These are phyloP conservation scores for Limanda limanda DNA, from an alignment of 2,113 vertebrate genomes.

Conservation along the genomic window DNA sequence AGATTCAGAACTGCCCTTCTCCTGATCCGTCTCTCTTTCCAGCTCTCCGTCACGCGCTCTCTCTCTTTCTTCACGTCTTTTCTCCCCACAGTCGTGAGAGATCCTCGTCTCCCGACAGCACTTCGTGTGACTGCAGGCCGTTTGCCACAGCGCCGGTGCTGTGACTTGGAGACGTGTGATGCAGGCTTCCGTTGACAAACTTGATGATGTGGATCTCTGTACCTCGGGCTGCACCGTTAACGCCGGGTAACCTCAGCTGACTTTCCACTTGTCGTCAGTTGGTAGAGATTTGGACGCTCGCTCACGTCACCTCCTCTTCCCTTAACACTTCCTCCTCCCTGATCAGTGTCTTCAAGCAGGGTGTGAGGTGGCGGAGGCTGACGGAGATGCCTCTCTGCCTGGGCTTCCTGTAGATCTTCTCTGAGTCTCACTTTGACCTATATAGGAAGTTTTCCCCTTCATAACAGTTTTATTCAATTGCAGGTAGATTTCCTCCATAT, in stretches of 20 bases:
- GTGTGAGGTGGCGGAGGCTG: neutral
- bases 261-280: constrained; percentile 8
- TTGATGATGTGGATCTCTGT: neutral
- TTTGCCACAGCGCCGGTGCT: neutral
- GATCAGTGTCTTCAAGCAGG: neutral
- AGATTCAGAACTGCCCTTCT: constrained; percentile 47
- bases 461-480: neutral
- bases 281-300: neutral
- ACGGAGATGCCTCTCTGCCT: neutral
- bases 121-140: neutral
- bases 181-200: neutral
- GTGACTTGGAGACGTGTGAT: constrained; percentile 1
- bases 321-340: neutral
- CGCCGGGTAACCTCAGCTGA: neutral
- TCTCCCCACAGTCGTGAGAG: neutral
- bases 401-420: neutral
- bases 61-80: constrained; percentile 6
- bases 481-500: neutral
- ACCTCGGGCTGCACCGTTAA: neutral
- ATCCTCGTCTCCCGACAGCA: constrained; percentile 2
- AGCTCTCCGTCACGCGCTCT: constrained; percentile 13
- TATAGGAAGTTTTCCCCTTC: neutral
- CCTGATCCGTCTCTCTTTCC: constrained; percentile 26
- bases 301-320: neutral
- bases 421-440: neutral